Base-by-base conservation (phyloP, 2,888 invertebrate species). In the Scrobipalpa costella region DNA sequence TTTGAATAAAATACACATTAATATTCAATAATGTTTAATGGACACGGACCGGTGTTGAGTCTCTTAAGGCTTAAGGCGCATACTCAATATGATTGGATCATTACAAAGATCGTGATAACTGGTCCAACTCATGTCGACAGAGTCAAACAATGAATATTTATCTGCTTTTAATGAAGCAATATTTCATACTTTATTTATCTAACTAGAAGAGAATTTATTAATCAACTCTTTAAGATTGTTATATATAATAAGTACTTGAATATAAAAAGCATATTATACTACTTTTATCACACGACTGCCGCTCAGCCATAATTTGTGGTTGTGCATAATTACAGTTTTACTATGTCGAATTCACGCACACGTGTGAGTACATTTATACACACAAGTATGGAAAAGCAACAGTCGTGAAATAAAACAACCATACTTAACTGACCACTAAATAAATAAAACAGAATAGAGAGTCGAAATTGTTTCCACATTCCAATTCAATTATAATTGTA, bases 401-500 rank as follows among this genome's bases (percentile, higher is more conserved):
- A n/a, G n/a, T n/a, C n/a, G n/a, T n/a, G n/a, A n/a, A n/a, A n/a
- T n/a, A n/a, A n/a, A n/a, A n/a, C n/a, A n/a, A n/a, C n/a, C n/a
- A n/a, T n/a, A 11, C 9, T 19, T 11, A 50, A 13, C 19, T 21
- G 6, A 21, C 9, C 11, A 27, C 50, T 52, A 52, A 52, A 44
- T 44, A 44, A 52, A 52, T 52, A 52, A 27, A 27, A 52, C 50
- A 52, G 27, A 52, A 80, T 76, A 80, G 72, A 80, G 72, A 75
- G 71, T 71, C 78, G 72, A 83, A 84, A 85, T 83, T 76, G 79
- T 84, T 84, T 83, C 83, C 84, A 86, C 86, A 85, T 84, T 85
- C 82, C 84, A 78, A 86, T 86, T 85, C 79, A 85, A 87, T 81
- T 84, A 81, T 83, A 84, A 88, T 87, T 71, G 74, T 66, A 84